Conservation (phyloP, 2,888 invertebrate genomes). For the Petrophora chlorosata region DNA sequence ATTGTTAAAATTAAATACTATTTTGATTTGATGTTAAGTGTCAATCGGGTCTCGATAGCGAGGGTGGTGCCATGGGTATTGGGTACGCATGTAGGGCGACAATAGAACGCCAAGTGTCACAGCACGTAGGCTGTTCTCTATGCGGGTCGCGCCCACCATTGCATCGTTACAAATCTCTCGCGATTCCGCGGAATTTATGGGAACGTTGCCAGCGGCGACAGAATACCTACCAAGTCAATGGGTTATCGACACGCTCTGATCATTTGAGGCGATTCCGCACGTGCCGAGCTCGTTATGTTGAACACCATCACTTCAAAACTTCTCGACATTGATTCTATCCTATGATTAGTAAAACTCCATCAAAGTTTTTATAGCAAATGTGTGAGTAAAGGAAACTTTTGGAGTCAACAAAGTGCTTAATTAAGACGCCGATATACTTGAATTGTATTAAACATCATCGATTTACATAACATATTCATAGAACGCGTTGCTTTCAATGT, state of each 20-base stretch:
- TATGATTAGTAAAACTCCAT: no score
- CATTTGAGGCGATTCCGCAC: conserved; percentile 42
- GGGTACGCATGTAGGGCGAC: conserved; percentile 28
- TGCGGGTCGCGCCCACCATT: conserved; percentile 57
- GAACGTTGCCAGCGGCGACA: conserved; percentile 57
- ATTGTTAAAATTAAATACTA: no score
- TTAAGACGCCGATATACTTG: background rate
- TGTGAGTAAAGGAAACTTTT: no score
- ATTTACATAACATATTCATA: conserved; percentile 51
- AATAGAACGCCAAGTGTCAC: conserved; percentile 36
- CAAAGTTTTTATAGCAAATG: no score
- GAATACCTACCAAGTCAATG: conserved; percentile 43
- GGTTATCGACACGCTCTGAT: conserved; percentile 52
- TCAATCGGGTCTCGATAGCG: conserved; percentile 23
- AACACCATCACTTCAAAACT: conserved; percentile 1
- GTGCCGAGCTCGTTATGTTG: conserved; percentile 1
- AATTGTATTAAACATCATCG: conserved; percentile 10
- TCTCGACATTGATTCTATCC: background rate
- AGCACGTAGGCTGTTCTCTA: conserved; percentile 62
- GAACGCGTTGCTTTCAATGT: conserved; percentile 62
- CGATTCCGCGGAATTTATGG: conserved; percentile 60
- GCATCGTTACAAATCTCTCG: conserved; percentile 56
- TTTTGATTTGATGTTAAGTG: background rate
- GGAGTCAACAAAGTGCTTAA: background rate
- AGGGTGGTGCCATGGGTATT: conserved; percentile 38